These are phyloP conservation scores for Xanthia togata DNA, from an alignment of 2,888 invertebrate genomes.

Conservation along the genomic window DNA sequence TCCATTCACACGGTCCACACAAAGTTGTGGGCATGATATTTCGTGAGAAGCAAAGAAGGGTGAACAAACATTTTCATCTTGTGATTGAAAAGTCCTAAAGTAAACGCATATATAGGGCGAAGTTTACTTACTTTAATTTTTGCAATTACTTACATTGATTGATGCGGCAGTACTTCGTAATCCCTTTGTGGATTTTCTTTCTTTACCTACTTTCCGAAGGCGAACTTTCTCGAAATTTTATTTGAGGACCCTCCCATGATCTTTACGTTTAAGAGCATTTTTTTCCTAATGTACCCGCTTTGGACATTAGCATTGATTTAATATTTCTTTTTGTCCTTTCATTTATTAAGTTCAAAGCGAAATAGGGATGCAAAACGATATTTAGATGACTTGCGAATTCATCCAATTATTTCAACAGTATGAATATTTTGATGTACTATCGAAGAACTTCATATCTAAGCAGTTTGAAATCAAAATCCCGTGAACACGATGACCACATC, in stretches of 20 bases:
- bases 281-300: constrained; percentile 13
- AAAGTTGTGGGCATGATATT: constrained; percentile 23
- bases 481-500: too few species aligned
- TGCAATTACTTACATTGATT: constrained; percentile 75
- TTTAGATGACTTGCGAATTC: constrained; percentile 25
- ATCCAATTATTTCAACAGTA: constrained; percentile 9
- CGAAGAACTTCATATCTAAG: too few species aligned
- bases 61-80: constrained; percentile 46
- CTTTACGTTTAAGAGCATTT: constrained; percentile 31
- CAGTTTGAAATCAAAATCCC: too few species aligned
- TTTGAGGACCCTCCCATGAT: constrained; percentile 22
- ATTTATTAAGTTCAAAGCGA: background rate
- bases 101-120: constrained; percentile 36
- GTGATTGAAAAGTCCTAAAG: constrained; percentile 61
- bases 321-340: constrained; percentile 4
- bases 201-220: constrained; percentile 23
- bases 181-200: constrained; percentile 55
- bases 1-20: background rate
- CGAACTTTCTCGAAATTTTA: constrained; percentile 53
- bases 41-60: constrained; percentile 9
- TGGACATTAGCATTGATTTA: constrained; percentile 20
- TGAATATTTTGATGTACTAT: constrained; percentile 12
- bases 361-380: background rate
- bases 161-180: constrained; percentile 70
- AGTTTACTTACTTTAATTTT: constrained; percentile 67